Evolutionary conservation across 1,140 invertebrate genomes (phyloP).

Genomic region (Drosophila eugracilis): DNA sequence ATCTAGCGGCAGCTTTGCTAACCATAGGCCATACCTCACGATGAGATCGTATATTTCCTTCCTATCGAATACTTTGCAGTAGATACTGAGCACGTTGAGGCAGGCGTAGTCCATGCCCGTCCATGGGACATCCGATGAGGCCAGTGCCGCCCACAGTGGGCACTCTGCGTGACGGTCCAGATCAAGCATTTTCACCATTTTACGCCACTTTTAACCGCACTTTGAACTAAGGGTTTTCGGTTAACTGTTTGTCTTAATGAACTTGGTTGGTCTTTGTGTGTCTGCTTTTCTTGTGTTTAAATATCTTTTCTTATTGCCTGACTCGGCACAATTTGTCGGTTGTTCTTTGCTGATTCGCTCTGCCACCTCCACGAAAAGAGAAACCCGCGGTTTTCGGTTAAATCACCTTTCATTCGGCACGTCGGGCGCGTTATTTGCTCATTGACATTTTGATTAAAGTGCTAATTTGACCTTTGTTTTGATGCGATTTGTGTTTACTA

Average conservation of each 20-base stretch:
- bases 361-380: slow-evolving; percentile 42
- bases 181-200: slow-evolving; percentile 86
- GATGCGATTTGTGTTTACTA: slow-evolving; percentile 62
- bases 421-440: slow-evolving; percentile 70
- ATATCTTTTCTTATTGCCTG: slow-evolving; percentile 49
- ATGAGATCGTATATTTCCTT: slow-evolving; percentile 91
- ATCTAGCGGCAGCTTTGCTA: slow-evolving; percentile 56
- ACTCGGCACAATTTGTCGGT: slow-evolving; percentile 54
- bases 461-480: slow-evolving; percentile 63
- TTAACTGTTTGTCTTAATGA: slow-evolving; percentile 44
- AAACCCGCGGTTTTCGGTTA: slow-evolving; percentile 43
- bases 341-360: slow-evolving; percentile 29
- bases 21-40: slow-evolving; percentile 88
- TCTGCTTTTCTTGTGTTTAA: slow-evolving; percentile 30
- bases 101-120: slow-evolving; percentile 91
- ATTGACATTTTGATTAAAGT: slow-evolving; percentile 81
- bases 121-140: slow-evolving; percentile 88
- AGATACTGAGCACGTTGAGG: slow-evolving; percentile 91
- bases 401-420: slow-evolving; percentile 62
- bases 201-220: slow-evolving; percentile 50
- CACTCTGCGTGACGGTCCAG: slow-evolving; percentile 87
- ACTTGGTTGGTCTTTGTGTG: slow-evolving; percentile 50
- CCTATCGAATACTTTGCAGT: slow-evolving; percentile 93
- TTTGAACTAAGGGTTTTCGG: slow-evolving; percentile 18
- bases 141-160: slow-evolving; percentile 86